These are phyloP conservation scores for Copsychus sechellarum DNA, from an alignment of 2,113 vertebrate species.

Conservation along the genomic window DNA sequence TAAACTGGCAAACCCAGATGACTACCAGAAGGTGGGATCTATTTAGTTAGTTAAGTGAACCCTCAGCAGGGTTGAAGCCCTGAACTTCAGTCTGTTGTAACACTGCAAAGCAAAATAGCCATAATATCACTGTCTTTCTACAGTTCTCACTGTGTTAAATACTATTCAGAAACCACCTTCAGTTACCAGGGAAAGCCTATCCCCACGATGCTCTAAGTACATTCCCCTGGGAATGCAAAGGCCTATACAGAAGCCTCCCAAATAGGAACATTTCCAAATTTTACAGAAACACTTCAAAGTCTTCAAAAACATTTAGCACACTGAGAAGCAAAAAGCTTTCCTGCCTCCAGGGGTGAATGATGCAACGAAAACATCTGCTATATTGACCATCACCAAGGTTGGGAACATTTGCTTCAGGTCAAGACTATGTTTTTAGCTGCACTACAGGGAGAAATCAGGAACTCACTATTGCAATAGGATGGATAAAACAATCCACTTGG, in stretches of 20 bases:
- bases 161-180: not conserved
- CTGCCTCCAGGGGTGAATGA: not conserved
- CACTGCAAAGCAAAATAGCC: not conserved
- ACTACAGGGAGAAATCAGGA: constrained; percentile 43
- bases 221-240: not conserved
- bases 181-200: not conserved
- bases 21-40: not conserved
- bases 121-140: not conserved
- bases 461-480: not conserved
- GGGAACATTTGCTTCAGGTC: constrained; percentile 40
- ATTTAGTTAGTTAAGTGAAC: not conserved
- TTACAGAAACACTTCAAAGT: not conserved
- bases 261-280: not conserved
- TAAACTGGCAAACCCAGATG: not conserved
- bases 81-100: not conserved
- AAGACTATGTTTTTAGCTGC: not conserved
- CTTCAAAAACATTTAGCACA: not conserved
- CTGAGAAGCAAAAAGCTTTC: not conserved
- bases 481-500: not conserved
- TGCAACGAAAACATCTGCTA: constrained; percentile 38
- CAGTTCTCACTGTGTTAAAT: not conserved
- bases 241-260: not conserved
- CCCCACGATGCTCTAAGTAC: not conserved
- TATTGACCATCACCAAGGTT: not conserved
- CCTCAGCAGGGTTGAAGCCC: not conserved